phyloP scores from a whole-genome alignment of 2,888 invertebrate genomes.

The Xestia ashworthii region DNA sequence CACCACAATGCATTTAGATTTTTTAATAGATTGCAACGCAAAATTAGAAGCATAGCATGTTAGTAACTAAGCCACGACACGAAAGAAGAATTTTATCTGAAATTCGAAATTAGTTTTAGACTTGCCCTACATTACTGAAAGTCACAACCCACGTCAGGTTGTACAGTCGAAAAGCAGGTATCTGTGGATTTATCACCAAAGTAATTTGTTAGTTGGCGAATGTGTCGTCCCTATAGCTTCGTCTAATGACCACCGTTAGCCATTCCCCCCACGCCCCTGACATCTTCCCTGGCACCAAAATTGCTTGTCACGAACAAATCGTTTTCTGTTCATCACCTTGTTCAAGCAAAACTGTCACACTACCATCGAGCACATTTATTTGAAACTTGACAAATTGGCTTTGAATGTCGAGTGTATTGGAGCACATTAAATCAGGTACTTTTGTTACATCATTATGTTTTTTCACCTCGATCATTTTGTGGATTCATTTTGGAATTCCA shows the following conservation, averaged over 20 bases:
- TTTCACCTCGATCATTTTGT: slow-evolving; percentile 64
- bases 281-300: slow-evolving; percentile 82
- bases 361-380: slow-evolving; percentile 76
- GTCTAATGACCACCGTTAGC: slow-evolving; percentile 84
- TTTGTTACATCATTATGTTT: slow-evolving; percentile 61
- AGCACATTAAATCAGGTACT: slow-evolving; percentile 65
- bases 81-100: slow-evolving; percentile 21
- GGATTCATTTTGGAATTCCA: slow-evolving; percentile 50
- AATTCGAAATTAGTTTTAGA: slow-evolving; percentile 52
- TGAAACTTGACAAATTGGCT: slow-evolving; percentile 74
- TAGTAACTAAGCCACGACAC: slow-evolving; percentile 54
- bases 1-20: slow-evolving; percentile 44
- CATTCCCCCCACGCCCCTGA: slow-evolving; percentile 77
- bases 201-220: slow-evolving; percentile 88
- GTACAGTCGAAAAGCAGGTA: slow-evolving; percentile 86
- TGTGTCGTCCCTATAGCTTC: slow-evolving; percentile 88
- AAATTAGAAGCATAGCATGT: slow-evolving; percentile 58
- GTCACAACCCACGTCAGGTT: slow-evolving; percentile 73
- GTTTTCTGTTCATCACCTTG: slow-evolving; percentile 80
- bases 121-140: slow-evolving; percentile 31
- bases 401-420: slow-evolving; percentile 68
- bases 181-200: slow-evolving; percentile 82
- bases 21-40: slow-evolving; percentile 45
- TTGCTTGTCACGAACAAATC: slow-evolving; percentile 85
- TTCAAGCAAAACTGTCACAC: slow-evolving; percentile 74